Evolutionary conservation across 2,113 vertebrate species (phyloP).

Genomic region (Gnathonemus longibarbis): DNA sequence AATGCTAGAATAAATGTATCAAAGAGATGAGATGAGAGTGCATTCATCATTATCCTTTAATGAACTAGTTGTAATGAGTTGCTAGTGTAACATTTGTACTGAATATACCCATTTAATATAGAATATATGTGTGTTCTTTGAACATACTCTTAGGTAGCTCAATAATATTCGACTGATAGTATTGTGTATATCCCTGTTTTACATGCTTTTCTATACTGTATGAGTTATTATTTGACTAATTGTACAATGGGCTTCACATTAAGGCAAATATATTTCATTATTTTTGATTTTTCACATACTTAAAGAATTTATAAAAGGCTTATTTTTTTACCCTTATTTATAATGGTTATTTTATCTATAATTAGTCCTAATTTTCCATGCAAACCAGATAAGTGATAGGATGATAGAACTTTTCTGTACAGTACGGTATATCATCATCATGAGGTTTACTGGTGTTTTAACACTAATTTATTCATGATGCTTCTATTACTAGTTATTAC

Average conservation of each 20-base stretch:
- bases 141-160: neutral
- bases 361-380: neutral
- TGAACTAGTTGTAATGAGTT: neutral
- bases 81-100: neutral
- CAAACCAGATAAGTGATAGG: neutral
- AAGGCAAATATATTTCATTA: neutral
- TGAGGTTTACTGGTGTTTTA: neutral
- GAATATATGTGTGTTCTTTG: neutral
- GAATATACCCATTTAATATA: neutral
- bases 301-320: neutral
- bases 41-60: neutral
- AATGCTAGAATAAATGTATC: neutral
- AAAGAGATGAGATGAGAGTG: neutral
- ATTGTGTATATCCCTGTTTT: neutral
- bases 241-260: neutral
- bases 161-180: neutral
- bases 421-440: neutral
- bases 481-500: neutral
- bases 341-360: neutral
- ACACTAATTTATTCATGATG: neutral
- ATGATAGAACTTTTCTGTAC: neutral
- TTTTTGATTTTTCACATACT: neutral
- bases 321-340: neutral
- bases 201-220: neutral
- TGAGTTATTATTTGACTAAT: neutral